Base-by-base conservation (phyloP, 92 coral and sea anemone genomes). In the Phenganax subtilis region DNA sequence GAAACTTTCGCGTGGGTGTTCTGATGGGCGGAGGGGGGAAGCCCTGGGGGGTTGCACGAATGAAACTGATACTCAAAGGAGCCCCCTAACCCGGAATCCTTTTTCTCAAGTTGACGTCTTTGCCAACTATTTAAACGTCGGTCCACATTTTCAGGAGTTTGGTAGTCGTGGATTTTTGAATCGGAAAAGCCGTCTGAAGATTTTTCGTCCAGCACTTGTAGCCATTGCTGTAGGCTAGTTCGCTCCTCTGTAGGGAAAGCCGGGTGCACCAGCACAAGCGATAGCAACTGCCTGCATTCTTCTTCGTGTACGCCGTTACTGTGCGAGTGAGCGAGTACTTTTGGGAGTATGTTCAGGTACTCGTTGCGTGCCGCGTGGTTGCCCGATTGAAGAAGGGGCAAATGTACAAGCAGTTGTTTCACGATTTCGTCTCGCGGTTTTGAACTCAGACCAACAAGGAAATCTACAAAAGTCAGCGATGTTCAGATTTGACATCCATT, bases 231-330 rank as follows among this genome's bases (percentile, higher is more conserved):
- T 28, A 96, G 85, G 3, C 91, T 75, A 69, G 72, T 90, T 10
- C 99, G 82, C 74, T 96, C 99, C 80, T 92, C 90, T 3, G 90
- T 90, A 0, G 97, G 94, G 81, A 96, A 96, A 7, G 99, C 99
- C 5, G 99, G 99, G 82, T 96, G 99, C 63, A 96, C 99, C 12
- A 96, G 91, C 56, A 97, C 97, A n/a, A 96, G 89, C 3, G 99
- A 96, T 82, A 96, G 88, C 52, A 96, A 89, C 82, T 96, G 99
- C 80, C 91, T 90, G 71, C 99, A 96, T 65, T 94, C 98, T 57
- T 94, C 97, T 76, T 91, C 94, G 67, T 94, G 98, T 0, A 94
- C 92, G 31, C 90, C 88, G 66, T 91, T 90, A 37, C 87, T 89
- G 25, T 91, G 92, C 25, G 97, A 88, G 80, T 94, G 94, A 0